phyloP scores from a whole-genome alignment of 2,888 invertebrate genomes.

The Morpho achilles region DNA sequence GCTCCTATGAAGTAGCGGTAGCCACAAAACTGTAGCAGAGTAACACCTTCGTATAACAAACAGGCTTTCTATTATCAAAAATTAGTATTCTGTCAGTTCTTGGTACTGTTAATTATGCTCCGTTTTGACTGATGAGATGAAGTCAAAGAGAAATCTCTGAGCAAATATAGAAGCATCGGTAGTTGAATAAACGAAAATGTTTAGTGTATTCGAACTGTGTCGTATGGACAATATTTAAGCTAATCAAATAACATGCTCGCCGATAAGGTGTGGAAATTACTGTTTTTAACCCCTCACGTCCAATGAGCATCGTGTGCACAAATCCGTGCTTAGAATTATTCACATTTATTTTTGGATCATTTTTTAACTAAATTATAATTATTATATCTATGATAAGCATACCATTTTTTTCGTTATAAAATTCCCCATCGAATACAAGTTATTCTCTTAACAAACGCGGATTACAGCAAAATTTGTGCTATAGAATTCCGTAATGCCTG shows the following conservation, averaged over 20 bases:
- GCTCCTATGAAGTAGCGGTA: slow-evolving; percentile 63
- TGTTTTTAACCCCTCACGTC: background rate
- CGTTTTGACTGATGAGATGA: slow-evolving; percentile 35
- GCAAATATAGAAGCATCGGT: slow-evolving; percentile 23
- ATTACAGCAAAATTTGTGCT: no score
- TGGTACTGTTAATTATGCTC: slow-evolving; percentile 60
- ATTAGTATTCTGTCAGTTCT: slow-evolving; percentile 60
- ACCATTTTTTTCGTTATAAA: no score
- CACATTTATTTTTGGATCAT: no score
- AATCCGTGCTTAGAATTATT: no score
- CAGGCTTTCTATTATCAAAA: slow-evolving; percentile 51
- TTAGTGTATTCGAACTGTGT: slow-evolving; percentile 7
- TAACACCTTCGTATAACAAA: slow-evolving; percentile 57
- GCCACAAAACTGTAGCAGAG: slow-evolving; percentile 60
- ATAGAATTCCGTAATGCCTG: no score
- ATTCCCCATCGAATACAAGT: no score
- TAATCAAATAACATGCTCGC: slow-evolving; percentile 14
- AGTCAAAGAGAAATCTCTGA: slow-evolving; percentile 29
- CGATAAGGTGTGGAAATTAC: slow-evolving; percentile 2
- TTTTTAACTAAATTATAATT: no score
- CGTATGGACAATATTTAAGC: slow-evolving; percentile 3
- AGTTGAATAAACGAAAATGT: slow-evolving; percentile 14
- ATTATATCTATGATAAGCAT: no score
- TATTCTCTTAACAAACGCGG: no score
- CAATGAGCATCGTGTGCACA: background rate